Evolutionary conservation across 2,888 invertebrate genomes (phyloP).

Genomic region (Tetropium fuscum): DNA sequence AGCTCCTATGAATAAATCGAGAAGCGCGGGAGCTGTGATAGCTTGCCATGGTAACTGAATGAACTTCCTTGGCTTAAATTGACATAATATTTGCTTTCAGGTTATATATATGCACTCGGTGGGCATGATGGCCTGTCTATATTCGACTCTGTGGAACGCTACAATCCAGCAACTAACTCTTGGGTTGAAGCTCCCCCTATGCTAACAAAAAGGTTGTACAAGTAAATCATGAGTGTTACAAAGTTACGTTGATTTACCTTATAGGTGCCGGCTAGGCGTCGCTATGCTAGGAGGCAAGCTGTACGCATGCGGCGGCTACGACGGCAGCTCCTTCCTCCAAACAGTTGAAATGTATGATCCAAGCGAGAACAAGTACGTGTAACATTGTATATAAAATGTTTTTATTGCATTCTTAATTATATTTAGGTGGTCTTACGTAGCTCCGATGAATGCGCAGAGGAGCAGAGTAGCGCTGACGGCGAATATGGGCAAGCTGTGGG

Average conservation of each 20-base stretch:
- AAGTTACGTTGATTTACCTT: too few relatives aligned
- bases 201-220: slow-evolving; percentile 77
- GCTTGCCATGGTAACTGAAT: slow-evolving; percentile 60
- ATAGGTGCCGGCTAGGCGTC: slow-evolving; percentile 85
- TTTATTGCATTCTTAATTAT: too few relatives aligned
- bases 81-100: slow-evolving; percentile 64
- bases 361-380: slow-evolving; percentile 72
- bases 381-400: slow-evolving; percentile 16
- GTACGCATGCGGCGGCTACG: slow-evolving; percentile 88
- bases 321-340: slow-evolving; percentile 84
- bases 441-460: slow-evolving; percentile 85
- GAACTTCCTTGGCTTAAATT: background rate
- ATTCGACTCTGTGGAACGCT: slow-evolving; percentile 87
- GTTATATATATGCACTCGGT: slow-evolving; percentile 84
- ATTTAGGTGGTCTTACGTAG: slow-evolving; percentile 78
- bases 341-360: slow-evolving; percentile 87
- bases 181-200: slow-evolving; percentile 85
- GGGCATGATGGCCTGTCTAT: slow-evolving; percentile 91
- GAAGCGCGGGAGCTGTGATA: slow-evolving; percentile 65
- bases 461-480: slow-evolving; percentile 86
- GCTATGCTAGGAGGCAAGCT: slow-evolving; percentile 84
- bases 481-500: slow-evolving; percentile 87
- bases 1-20: slow-evolving; percentile 76
- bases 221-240: too few relatives aligned
- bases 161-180: slow-evolving; percentile 77